These are phyloP conservation scores for Caenorhabditis uteleia DNA, from an alignment of 2,888 invertebrate species.

Conservation along the genomic window DNA sequence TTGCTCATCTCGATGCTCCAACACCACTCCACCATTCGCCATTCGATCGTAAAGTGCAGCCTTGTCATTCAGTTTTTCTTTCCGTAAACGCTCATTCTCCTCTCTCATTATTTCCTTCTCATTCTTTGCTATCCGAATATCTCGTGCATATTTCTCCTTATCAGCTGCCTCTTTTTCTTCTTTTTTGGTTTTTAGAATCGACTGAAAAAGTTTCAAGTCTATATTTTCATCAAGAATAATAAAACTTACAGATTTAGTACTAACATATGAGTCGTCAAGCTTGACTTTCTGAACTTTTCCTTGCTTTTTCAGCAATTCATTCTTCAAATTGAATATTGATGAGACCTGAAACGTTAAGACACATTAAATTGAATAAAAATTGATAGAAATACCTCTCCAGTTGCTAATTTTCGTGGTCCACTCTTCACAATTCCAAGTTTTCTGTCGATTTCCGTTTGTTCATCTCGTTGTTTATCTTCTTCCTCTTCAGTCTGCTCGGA, in stretches of 20 bases:
- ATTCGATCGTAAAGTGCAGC: constrained; percentile 55
- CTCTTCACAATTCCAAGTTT: constrained; percentile 16
- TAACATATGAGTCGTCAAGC: constrained; percentile 8
- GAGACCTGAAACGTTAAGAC: constrained; percentile 9
- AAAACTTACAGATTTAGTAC: neutral
- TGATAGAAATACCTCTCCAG: constrained; percentile 25
- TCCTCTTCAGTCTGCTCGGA: constrained; percentile 19
- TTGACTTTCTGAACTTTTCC: constrained; percentile 7
- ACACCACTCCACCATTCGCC: constrained; percentile 41
- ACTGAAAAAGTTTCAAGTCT: constrained; percentile 13
- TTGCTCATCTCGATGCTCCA: constrained; percentile 45
- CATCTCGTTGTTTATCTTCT: constrained; percentile 14
- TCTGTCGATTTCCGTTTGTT: constrained; percentile 8
- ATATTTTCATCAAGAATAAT: neutral
- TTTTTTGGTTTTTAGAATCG: constrained; percentile 32
- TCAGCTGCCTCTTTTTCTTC: constrained; percentile 37
- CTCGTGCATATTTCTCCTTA: constrained; percentile 22
- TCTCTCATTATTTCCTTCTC: constrained; percentile 44
- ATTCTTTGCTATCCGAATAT: constrained; percentile 34
- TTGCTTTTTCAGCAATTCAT: constrained; percentile 35
- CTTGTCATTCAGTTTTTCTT: constrained; percentile 46
- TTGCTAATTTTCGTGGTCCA: constrained; percentile 32
- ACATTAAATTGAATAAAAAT: neutral
- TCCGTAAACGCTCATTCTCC: constrained; percentile 39
- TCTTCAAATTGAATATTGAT: constrained; percentile 42